A percentile compares a stretch with the other conserved stretches of the same genome.
phyloP scores from a whole-genome alignment of 2,797 vertebrate genomes.

The Urophycis tenuis region DNA sequence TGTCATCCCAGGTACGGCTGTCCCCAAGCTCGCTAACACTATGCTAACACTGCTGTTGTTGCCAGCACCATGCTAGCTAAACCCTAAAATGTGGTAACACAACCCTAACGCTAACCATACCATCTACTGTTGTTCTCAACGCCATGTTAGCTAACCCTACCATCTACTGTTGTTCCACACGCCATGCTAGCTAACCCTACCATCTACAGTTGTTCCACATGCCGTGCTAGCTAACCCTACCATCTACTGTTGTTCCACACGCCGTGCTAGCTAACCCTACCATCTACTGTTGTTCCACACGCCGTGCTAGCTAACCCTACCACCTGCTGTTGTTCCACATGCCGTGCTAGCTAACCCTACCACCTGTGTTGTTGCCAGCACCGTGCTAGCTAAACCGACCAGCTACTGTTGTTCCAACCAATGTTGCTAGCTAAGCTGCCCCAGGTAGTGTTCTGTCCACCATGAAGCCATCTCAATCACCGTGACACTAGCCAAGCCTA shows the following conservation, averaged over 20 bases:
- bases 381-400: too few relatives aligned
- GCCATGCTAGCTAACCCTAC: background rate
- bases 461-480: background rate
- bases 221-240: background rate
- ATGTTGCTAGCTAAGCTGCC: background rate
- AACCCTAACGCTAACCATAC: too few relatives aligned
- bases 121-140: background rate
- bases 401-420: too few relatives aligned
- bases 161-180: background rate
- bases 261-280: too few relatives aligned
- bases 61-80: background rate
- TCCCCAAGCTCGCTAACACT: background rate
- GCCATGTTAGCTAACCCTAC: background rate
- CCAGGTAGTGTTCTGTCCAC: background rate
- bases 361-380: too few relatives aligned
- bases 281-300: too few relatives aligned
- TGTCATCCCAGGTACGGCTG: constrained; percentile 82
- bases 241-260: background rate
- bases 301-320: too few relatives aligned
- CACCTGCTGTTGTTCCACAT: too few relatives aligned
- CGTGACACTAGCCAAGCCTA: background rate
- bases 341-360: too few relatives aligned
- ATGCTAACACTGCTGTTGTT: background rate
- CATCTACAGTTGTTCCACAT: too few relatives aligned
- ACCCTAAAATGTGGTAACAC: background rate